Percentiles rank a stretch among this genome's conserved stretches.
phyloP scores from a whole-genome alignment of 2,113 vertebrate species.

The Mastomys coucha region DNA sequence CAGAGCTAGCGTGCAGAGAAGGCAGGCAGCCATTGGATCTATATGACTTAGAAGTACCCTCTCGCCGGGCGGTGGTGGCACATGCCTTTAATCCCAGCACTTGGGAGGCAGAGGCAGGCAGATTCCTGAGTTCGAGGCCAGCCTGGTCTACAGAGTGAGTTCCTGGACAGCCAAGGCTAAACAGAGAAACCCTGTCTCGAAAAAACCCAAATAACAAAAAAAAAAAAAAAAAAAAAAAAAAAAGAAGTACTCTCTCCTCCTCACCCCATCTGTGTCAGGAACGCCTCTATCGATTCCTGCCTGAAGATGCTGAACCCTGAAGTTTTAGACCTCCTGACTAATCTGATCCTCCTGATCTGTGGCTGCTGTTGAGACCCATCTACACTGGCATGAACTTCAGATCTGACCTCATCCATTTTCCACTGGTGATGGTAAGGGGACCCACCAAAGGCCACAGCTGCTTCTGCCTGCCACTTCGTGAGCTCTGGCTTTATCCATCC shows the following conservation, averaged over 20 bases:
- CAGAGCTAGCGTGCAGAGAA: background rate
- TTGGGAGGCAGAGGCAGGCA: too few species aligned
- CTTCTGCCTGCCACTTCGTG: background rate
- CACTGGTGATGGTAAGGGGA: background rate
- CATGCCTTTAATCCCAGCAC: too few species aligned
- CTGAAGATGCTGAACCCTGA: background rate
- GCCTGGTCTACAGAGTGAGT: too few species aligned
- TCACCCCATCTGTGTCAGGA: accelerated
- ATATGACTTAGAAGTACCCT: background rate
- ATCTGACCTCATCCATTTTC: background rate
- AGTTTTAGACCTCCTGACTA: background rate
- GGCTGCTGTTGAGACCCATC: background rate
- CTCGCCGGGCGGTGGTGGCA: too few species aligned
- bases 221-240: too few species aligned
- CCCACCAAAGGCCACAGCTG: background rate
- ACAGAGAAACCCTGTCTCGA: too few species aligned
- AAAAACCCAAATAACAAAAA: too few species aligned
- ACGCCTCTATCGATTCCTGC: background rate
- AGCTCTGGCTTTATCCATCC: background rate
- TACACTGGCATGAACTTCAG: too few species aligned
- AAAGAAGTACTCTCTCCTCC: too few species aligned
- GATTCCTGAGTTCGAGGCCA: too few species aligned
- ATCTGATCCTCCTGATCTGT: too few species aligned
- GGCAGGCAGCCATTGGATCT: background rate
- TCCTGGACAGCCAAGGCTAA: too few species aligned